These are phyloP conservation scores for Drosophila albomicans DNA, from an alignment of 1,140 invertebrate genomes.

Conservation along the genomic window DNA sequence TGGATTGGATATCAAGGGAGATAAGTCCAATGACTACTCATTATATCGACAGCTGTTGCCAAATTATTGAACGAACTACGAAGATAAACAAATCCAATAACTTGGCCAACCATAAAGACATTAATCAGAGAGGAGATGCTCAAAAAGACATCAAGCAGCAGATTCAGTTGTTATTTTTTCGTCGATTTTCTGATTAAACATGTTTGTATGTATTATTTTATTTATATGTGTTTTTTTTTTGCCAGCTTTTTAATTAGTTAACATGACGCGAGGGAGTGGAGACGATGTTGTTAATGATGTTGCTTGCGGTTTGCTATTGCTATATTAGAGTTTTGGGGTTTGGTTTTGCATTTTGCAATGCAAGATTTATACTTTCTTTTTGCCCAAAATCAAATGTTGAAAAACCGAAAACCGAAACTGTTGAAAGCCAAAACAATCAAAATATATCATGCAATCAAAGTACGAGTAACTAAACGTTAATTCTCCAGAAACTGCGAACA, in stretches of 20 bases:
- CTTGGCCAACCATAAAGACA: slow-evolving; percentile 29
- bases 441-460: not conserved
- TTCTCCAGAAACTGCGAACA: no score
- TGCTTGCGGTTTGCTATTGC: slow-evolving; percentile 11
- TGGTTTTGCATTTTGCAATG: slow-evolving; percentile 2
- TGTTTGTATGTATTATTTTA: not conserved
- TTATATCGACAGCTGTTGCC: slow-evolving; percentile 8
- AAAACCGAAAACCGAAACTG: not conserved
- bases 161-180: no score
- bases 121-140: slow-evolving; percentile 27
- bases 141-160: slow-evolving; percentile 24
- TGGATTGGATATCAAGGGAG: not conserved
- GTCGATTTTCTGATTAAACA: no score
- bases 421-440: slow-evolving; percentile 28
- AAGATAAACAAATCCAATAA: slow-evolving; percentile 25
- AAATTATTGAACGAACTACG: slow-evolving; percentile 3
- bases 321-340: no score
- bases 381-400: slow-evolving; percentile 30
- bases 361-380: slow-evolving; percentile 39
- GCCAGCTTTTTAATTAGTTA: slow-evolving; percentile 41
- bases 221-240: slow-evolving; percentile 1
- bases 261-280: slow-evolving; percentile 31
- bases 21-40: slow-evolving; percentile 16
- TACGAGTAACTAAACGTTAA: no score
- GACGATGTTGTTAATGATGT: slow-evolving; percentile 4